phyloP scores from a whole-genome alignment of 2,797 vertebrate species.

The Strix occidentalis region DNA sequence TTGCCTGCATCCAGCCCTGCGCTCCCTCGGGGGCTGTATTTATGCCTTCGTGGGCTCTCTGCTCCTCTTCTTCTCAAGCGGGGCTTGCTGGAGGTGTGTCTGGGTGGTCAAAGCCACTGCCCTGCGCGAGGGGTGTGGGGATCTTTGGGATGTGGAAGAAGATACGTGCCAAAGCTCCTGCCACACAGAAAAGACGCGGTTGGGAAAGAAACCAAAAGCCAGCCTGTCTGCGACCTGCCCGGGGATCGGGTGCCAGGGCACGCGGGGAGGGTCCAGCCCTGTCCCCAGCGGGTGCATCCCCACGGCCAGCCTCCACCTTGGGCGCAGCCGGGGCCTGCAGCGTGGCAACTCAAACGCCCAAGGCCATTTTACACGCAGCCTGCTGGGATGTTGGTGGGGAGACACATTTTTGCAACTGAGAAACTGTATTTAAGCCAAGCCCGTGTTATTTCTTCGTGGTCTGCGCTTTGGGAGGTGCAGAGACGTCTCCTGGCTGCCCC shows the following conservation, averaged over 20 bases:
- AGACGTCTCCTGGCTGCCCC: neutral
- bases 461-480: neutral
- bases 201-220: neutral
- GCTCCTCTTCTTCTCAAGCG: neutral
- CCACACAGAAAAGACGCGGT: neutral
- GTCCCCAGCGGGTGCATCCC: neutral
- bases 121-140: neutral
- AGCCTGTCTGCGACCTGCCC: neutral
- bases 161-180: neutral
- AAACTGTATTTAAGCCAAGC: neutral
- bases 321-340: neutral
- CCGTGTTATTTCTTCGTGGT: neutral
- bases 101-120: neutral
- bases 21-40: neutral
- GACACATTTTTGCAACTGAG: neutral
- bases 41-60: neutral
- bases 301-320: accelerated
- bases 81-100: neutral
- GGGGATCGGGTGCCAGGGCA: neutral
- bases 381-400: neutral
- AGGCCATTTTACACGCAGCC: neutral
- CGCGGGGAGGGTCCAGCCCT: accelerated
- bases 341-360: neutral
- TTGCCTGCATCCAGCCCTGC: neutral
- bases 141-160: neutral